phyloP scores from a whole-genome alignment of 1,140 invertebrate genomes.

The Leptopilina boulardi region DNA sequence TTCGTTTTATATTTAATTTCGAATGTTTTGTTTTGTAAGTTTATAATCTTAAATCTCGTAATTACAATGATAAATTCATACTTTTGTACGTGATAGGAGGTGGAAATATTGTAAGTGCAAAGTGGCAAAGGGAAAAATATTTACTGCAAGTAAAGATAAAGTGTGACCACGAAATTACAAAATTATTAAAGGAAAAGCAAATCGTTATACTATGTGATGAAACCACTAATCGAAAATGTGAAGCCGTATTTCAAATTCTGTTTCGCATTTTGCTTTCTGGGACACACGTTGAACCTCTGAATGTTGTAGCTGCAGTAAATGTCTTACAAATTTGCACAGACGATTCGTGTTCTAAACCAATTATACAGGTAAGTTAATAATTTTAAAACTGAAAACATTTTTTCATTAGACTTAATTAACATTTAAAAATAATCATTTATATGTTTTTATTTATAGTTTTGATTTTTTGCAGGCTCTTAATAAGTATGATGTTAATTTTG shows the following conservation, averaged over 20 bases:
- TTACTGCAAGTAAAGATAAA: not conserved
- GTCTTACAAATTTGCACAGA: not conserved
- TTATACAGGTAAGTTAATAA: not conserved
- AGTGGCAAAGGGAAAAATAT: not conserved
- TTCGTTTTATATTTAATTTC: not conserved
- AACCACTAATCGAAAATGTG: not conserved
- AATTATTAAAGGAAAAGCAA: not conserved
- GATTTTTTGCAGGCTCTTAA: too few species aligned
- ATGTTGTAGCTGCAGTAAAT: not conserved
- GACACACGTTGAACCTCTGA: not conserved
- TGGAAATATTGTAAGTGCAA: not conserved
- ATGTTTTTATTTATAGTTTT: not conserved
- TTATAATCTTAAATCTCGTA: not conserved
- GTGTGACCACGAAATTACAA: not conserved
- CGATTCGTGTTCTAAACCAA: not conserved
- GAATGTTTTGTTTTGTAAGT: not conserved
- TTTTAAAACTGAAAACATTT: too few species aligned
- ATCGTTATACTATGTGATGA: not conserved
- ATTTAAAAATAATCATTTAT: too few species aligned
- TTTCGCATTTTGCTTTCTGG: not conserved
- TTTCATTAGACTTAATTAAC: too few species aligned
- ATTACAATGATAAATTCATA: too few species aligned
- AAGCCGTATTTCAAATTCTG: not conserved
- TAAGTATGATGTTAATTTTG: too few species aligned
- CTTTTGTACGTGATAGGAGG: not conserved